A percentile compares a stretch with the other conserved stretches of the same genome.
These are phyloP conservation scores for Sebastes melanostomus DNA, from an alignment of 2,797 vertebrate species.

Conservation along the genomic window DNA sequence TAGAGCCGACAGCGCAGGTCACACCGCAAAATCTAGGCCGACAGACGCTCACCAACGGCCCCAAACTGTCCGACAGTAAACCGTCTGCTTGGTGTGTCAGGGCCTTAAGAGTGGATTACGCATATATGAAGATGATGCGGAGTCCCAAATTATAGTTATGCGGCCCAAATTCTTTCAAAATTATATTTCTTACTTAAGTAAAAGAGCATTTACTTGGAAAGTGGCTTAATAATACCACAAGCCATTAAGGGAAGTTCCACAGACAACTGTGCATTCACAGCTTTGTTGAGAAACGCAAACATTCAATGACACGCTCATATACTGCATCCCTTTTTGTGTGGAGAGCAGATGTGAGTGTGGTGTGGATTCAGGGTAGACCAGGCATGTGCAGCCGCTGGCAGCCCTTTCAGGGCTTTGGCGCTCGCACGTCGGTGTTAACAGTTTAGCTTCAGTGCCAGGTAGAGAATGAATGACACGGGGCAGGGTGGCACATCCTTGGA, in stretches of 20 bases:
- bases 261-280: conserved; percentile 19
- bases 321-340: conserved; percentile 13
- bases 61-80: too few species aligned
- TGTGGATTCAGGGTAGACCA: conserved; percentile 44
- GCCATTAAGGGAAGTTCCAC: neutral
- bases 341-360: conserved; percentile 53
- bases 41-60: too few species aligned
- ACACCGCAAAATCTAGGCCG: too few species aligned
- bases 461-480: conserved; percentile 71
- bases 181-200: neutral
- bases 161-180: neutral
- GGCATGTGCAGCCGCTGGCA: conserved; percentile 63
- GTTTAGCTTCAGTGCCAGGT: conserved; percentile 76
- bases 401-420: conserved; percentile 43
- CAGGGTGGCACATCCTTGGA: conserved; percentile 78
- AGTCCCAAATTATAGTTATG: neutral
- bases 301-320: conserved; percentile 3
- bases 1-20: too few species aligned
- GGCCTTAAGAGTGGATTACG: neutral
- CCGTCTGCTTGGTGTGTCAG: too few species aligned
- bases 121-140: neutral
- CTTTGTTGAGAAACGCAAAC: conserved; percentile 22
- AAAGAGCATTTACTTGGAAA: neutral
- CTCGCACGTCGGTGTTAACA: conserved; percentile 74
- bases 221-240: neutral